These are phyloP conservation scores for Crypturellus undulatus DNA, from an alignment of 2,113 vertebrate genomes.

Conservation along the genomic window DNA sequence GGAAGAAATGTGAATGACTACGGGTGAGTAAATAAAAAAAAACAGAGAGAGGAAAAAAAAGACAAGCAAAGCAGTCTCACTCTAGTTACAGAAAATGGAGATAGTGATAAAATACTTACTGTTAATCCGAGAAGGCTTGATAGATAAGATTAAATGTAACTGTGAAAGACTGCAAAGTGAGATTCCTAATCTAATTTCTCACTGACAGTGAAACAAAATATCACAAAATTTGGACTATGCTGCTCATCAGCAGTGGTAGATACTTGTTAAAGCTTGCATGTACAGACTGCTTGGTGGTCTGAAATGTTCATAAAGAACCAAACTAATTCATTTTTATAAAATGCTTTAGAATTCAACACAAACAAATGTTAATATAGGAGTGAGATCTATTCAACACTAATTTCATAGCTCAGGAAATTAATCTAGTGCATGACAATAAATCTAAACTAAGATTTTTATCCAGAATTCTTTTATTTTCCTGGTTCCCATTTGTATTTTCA, in stretches of 20 bases:
- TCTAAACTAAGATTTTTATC: background rate
- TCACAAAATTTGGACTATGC: rapidly evolving
- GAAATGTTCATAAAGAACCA: background rate
- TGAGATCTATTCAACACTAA: background rate
- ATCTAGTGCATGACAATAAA: background rate
- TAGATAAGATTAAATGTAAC: background rate
- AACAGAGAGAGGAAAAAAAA: background rate
- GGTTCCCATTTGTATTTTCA: background rate
- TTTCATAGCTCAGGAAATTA: background rate
- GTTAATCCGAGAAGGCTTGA: background rate
- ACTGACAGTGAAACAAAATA: background rate
- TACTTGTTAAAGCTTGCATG: background rate
- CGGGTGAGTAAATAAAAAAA: background rate
- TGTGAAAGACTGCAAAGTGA: background rate
- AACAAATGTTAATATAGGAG: background rate
- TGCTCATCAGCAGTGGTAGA: background rate
- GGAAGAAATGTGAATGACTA: background rate
- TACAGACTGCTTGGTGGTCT: background rate
- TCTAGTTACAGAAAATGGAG: background rate
- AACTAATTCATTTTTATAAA: background rate
- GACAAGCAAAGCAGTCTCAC: background rate
- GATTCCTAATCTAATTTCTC: background rate
- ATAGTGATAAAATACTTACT: background rate
- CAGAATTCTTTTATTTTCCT: background rate
- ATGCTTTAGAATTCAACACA: background rate